phyloP scores from a whole-genome alignment of 2,888 invertebrate genomes.

The Meteorus cinctellus region DNA sequence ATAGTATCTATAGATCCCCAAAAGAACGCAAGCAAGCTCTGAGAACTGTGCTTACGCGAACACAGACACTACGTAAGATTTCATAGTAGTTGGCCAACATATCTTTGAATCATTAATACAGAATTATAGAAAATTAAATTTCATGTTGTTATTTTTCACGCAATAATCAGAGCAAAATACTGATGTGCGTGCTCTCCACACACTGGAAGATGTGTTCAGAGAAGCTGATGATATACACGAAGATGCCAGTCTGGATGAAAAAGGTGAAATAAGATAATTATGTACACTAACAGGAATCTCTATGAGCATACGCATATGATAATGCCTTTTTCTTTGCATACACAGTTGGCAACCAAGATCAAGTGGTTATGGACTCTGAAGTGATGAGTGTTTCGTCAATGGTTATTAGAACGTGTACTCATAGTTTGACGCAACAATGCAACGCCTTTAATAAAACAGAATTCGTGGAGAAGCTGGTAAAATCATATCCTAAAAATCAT shows the following conservation, averaged over 20 bases:
- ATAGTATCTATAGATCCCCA: constrained; percentile 50
- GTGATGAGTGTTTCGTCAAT: constrained; percentile 65
- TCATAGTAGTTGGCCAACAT: background rate
- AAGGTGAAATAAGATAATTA: constrained; percentile 54
- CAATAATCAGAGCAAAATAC: constrained; percentile 58
- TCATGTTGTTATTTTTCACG: constrained; percentile 7
- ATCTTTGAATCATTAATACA: no score
- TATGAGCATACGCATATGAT: background rate
- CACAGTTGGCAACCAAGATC: constrained; percentile 55
- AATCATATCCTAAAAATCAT: constrained; percentile 20
- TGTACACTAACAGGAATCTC: background rate
- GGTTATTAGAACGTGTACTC: constrained; percentile 61
- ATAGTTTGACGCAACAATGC: constrained; percentile 58
- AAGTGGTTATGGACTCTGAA: constrained; percentile 67
- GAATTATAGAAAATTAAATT: background rate
- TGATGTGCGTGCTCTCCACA: constrained; percentile 52
- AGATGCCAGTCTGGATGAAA: constrained; percentile 60
- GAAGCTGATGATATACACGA: constrained; percentile 59
- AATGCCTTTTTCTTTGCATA: constrained; percentile 2
- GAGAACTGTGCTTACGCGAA: constrained; percentile 50
- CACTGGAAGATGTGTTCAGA: constrained; percentile 58
- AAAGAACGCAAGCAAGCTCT: constrained; percentile 57
- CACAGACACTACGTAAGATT: constrained; percentile 58
- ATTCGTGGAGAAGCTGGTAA: constrained; percentile 64
- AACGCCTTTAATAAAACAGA: constrained; percentile 59